Evolutionary conservation across 2,113 vertebrate genomes (phyloP).

Genomic region (Xiphias gladius): DNA sequence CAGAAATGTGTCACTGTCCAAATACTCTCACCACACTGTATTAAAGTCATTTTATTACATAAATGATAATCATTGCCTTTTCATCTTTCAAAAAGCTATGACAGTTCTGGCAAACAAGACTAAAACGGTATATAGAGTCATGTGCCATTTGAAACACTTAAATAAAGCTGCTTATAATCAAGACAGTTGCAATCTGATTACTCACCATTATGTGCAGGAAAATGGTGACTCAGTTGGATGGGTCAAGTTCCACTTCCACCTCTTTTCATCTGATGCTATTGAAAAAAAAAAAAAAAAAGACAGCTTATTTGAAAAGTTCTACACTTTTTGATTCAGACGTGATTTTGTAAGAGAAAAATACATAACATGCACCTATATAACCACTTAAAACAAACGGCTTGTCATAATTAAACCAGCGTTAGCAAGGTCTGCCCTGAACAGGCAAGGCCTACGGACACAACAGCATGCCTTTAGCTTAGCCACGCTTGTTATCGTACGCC

Average conservation of each 20-base stretch:
- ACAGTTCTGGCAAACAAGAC: not conserved
- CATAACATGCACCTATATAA: rapidly evolving
- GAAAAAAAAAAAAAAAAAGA: constrained; percentile 22
- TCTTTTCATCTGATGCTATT: constrained; percentile 72
- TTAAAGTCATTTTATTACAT: not conserved
- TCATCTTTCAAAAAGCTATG: not conserved
- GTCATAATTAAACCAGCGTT: constrained; percentile 9
- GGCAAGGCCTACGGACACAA: constrained; percentile 65
- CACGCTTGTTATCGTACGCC: not conserved
- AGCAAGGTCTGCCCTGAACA: constrained; percentile 61
- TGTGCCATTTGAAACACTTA: constrained; percentile 19
- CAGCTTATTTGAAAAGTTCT: not conserved
- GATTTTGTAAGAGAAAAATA: not conserved
- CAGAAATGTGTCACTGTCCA: not conserved
- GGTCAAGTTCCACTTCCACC: constrained; percentile 77
- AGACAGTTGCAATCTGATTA: constrained; percentile 74
- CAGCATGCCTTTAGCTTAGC: constrained; percentile 62
- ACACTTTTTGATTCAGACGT: not conserved
- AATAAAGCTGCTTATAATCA: constrained; percentile 61
- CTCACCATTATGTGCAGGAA: constrained; percentile 81
- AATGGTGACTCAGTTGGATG: constrained; percentile 79
- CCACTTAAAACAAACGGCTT: not conserved
- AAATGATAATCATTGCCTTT: not conserved
- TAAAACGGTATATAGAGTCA: not conserved
- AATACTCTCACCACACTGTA: not conserved